phyloP scores from a whole-genome alignment of 2,113 vertebrate species.

The Charadrius vociferus region DNA sequence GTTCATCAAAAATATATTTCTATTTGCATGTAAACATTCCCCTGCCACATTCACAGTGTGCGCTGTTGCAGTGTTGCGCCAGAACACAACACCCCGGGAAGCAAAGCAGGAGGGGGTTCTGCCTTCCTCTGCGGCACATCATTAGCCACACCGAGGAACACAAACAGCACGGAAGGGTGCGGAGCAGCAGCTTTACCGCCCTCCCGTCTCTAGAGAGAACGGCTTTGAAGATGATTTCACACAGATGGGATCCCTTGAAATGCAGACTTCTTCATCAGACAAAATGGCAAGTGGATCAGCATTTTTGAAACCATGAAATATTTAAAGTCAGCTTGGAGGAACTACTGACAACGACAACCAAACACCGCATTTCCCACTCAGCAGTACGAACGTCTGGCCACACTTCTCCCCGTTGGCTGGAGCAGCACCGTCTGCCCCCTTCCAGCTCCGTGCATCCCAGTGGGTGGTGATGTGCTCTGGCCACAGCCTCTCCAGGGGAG shows the following conservation, averaged over 20 bases:
- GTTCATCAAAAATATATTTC: neutral
- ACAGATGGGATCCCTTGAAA: slow-evolving; percentile 22
- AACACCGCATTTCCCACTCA: rapidly evolving
- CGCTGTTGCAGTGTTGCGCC: neutral
- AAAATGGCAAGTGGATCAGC: neutral
- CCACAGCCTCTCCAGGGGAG: rapidly evolving
- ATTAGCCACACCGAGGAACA: neutral
- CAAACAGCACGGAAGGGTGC: neutral
- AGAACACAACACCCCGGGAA: neutral
- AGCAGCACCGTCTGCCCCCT: neutral
- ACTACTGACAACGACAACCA: neutral
- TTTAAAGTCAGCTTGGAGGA: neutral
- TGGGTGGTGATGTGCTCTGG: rapidly evolving
- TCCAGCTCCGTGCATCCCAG: neutral
- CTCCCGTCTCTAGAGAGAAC: neutral
- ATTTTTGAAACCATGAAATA: neutral
- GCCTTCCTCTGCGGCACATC: neutral
- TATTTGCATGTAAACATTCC: neutral
- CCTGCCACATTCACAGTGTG: neutral
- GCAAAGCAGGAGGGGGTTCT: neutral
- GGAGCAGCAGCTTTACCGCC: neutral
- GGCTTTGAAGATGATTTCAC: neutral
- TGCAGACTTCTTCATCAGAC: neutral
- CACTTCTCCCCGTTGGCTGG: rapidly evolving
- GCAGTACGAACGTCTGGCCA: rapidly evolving